Conservation (phyloP, 2,888 invertebrate species). For the Ctenicera cuprea region DNA sequence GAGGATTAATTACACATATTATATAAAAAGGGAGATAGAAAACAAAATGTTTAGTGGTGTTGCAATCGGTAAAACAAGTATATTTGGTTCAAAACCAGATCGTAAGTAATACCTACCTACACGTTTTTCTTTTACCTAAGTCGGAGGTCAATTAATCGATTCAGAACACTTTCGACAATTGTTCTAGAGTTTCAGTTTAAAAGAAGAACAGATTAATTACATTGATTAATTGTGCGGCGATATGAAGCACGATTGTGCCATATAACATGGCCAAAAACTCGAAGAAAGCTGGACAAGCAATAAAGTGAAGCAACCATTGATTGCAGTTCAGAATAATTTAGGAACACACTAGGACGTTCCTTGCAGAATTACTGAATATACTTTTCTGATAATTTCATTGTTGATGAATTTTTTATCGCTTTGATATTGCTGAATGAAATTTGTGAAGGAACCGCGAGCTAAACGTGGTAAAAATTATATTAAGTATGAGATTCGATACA, state of each 20-base stretch:
- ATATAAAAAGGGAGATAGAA: not conserved
- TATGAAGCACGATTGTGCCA: conserved; percentile 30
- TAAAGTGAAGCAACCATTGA: conserved; percentile 6
- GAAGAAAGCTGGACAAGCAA: conserved; percentile 20
- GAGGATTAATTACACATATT: conserved; percentile 12
- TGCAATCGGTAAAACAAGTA: too few species aligned
- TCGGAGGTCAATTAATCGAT: too few species aligned
- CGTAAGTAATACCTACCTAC: too few species aligned
- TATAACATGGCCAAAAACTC: conserved; percentile 1
- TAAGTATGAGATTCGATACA: too few species aligned
- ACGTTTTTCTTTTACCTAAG: too few species aligned
- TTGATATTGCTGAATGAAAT: too few species aligned
- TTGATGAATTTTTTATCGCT: too few species aligned
- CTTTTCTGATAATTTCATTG: not conserved
- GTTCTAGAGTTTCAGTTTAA: not conserved
- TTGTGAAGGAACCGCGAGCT: too few species aligned
- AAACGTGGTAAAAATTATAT: too few species aligned
- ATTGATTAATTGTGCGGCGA: conserved; percentile 33
- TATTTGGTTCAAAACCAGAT: too few species aligned
- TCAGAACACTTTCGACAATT: conserved; percentile 18
- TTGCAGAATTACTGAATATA: conserved; percentile 8
- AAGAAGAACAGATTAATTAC: conserved; percentile 25
- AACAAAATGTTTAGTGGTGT: not conserved
- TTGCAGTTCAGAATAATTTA: conserved; percentile 25
- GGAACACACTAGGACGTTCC: conserved; percentile 17